phyloP scores from a whole-genome alignment of 2,113 vertebrate genomes.

The Arizona elegans region DNA sequence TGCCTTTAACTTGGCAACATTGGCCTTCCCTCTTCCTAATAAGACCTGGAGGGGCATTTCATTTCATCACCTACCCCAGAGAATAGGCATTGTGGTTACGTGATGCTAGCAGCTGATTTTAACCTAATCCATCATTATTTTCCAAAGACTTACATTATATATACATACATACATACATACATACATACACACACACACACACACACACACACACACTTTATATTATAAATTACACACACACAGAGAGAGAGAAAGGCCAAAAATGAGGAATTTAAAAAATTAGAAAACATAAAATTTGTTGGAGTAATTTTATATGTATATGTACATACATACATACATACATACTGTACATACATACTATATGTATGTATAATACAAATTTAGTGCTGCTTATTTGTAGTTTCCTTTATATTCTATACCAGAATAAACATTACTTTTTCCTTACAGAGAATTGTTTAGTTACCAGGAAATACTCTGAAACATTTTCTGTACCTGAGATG shows the following conservation, averaged over 20 bases:
- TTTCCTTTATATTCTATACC: not conserved
- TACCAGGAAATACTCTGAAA: not conserved
- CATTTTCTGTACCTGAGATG: not conserved
- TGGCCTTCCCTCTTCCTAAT: not conserved
- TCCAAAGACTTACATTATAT: not conserved
- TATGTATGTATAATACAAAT: not conserved
- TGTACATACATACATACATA: no score
- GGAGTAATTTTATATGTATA: not conserved
- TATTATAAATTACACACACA: no score
- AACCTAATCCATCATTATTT: not conserved
- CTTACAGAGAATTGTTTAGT: not conserved
- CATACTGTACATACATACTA: no score
- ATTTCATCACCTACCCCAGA: not conserved
- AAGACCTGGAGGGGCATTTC: conserved; percentile 9
- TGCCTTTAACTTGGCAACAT: not conserved
- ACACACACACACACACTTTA: no score
- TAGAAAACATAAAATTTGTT: not conserved
- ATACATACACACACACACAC: no score
- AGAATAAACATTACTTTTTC: not conserved
- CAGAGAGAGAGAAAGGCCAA: not conserved
- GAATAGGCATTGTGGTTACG: not conserved
- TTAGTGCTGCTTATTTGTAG: not conserved
- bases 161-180: no score
- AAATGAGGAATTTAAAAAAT: not conserved
- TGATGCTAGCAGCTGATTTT: not conserved